Evolutionary conservation across 2,888 invertebrate species (phyloP), one percentile per base, ranked within the genome.

Genomic region (Ischnus inquisitorius): DNA sequence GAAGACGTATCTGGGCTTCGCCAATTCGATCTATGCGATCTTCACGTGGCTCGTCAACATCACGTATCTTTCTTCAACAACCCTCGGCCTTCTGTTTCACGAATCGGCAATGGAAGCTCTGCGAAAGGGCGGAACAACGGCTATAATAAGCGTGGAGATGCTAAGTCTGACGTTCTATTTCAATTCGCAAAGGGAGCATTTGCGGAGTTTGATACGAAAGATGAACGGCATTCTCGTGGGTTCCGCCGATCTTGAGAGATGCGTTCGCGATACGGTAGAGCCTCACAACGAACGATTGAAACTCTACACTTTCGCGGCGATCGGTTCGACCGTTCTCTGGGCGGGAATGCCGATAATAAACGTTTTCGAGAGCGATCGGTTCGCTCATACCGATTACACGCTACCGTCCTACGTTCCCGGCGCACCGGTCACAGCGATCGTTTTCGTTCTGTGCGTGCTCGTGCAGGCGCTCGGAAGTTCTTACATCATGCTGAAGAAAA

Each of bases 401-500:
- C 12, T 89, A 3, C 88, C 90, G 2, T 77, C 80, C 1, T 64
- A 89, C 16, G 39, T 67, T 1, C 85, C 88, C 71, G 89, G 89
- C 0, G 75, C 74, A 48, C 83, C 83, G 2, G 87, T 89, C 25
- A 69, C 84, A 4, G 4, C 6, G 0, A 28, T 1, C 1, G 14
- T 83, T 57, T 90, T 90, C 34, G 4, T 86, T 1, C 10, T 34
- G 0, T 87, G 86, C 0, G 71, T 83, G 3, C 0, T 86, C 0
- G 14, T 89, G 0, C 43, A 89, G 79, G 14, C 74, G 0, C 0
- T 87, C 4, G 87, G 85, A 8, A 8, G 74, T 0, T 3, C 43
- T 0, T 85, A 81, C 19, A 28, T 79, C 1, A 80, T 89, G 3
- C 4, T 77, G 0, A 88, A 87, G 34, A 90, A 90, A 62, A 75